phyloP scores from a whole-genome alignment of 2,888 invertebrate species.

The Sinelater perroti region DNA sequence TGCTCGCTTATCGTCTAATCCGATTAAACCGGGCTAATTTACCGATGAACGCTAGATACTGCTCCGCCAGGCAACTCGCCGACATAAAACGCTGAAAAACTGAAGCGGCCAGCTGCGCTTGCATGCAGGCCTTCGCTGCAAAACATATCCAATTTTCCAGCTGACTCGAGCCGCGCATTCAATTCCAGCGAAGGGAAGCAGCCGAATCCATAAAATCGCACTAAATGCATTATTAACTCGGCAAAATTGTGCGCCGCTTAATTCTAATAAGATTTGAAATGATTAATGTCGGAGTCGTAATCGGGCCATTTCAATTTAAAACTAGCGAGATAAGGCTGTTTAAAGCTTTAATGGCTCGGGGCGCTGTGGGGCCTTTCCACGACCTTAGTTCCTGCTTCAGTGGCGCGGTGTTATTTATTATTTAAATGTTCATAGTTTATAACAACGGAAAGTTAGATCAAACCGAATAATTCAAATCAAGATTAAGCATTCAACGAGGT shows the following conservation, averaged over 20 bases:
- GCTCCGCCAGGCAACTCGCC: no score
- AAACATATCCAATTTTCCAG: constrained; percentile 4
- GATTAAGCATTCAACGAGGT: background rate
- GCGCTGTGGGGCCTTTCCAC: background rate
- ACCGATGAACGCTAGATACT: no score
- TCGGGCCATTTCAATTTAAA: constrained; percentile 19
- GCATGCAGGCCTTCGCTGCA: no score
- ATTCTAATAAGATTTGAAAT: constrained; percentile 15
- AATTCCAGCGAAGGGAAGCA: background rate
- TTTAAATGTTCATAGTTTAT: background rate
- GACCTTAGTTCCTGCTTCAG: background rate
- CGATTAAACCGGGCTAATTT: no score
- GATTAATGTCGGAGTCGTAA: background rate
- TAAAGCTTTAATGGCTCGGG: constrained; percentile 6
- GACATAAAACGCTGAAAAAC: no score
- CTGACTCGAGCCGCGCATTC: background rate
- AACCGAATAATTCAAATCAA: background rate
- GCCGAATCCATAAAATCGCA: constrained; percentile 1
- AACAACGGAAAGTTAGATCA: background rate
- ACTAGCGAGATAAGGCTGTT: constrained; percentile 1
- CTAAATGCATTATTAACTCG: constrained; percentile 10
- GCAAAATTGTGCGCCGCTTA: constrained; percentile 15
- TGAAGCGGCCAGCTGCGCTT: no score
- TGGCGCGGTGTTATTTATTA: background rate
- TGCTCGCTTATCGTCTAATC: no score